Evolutionary conservation across 2,113 vertebrate genomes (phyloP).

Genomic region (Albula goreensis): DNA sequence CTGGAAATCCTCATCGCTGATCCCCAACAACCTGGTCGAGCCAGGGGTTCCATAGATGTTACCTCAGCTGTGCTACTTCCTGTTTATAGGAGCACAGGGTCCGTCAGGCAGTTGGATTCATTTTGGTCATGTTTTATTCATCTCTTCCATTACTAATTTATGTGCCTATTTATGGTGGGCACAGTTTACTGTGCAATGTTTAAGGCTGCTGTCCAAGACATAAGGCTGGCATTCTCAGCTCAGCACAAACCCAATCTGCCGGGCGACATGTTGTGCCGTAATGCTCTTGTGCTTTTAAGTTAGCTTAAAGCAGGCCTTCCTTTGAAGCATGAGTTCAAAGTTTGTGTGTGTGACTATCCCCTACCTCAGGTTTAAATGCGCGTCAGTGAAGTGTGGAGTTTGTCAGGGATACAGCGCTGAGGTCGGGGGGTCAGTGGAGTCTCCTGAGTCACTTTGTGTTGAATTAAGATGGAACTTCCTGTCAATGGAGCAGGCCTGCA

Average conservation of each 20-base stretch:
- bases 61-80: conserved; percentile 22
- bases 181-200: conserved; percentile 20
- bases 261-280: background rate
- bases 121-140: conserved; percentile 55
- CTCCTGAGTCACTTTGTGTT: too few species aligned
- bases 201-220: background rate
- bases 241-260: background rate
- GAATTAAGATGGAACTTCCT: too few species aligned
- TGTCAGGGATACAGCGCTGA: too few species aligned
- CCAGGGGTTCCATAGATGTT: background rate
- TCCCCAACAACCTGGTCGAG: background rate
- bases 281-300: background rate
- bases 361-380: background rate
- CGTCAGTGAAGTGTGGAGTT: background rate
- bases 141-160: conserved; percentile 53
- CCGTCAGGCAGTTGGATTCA: conserved; percentile 42
- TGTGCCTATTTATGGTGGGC: conserved; percentile 47
- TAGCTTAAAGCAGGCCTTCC: background rate
- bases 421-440: too few species aligned
- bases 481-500: too few species aligned
- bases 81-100: conserved; percentile 30
- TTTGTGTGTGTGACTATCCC: background rate
- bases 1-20: background rate
- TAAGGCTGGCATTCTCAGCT: background rate
- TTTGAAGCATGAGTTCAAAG: background rate